Evolutionary conservation across 1,140 invertebrate genomes (phyloP).

Genomic region (Melanaphis sacchari): DNA sequence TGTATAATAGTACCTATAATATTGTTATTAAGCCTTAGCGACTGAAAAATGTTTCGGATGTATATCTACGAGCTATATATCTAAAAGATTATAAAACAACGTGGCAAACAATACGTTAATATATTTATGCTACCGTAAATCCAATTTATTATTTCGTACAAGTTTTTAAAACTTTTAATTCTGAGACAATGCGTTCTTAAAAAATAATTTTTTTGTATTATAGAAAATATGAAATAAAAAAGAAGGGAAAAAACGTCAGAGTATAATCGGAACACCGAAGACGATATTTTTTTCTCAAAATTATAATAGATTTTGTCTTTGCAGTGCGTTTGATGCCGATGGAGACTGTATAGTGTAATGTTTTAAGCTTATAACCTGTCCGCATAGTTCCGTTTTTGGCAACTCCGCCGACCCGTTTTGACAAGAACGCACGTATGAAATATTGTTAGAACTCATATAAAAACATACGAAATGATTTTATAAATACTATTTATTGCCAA

Average conservation of each 20-base stretch:
- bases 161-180: slow-evolving; percentile 32
- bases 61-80: background rate
- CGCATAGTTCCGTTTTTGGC: slow-evolving; percentile 56
- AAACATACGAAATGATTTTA: slow-evolving; percentile 51
- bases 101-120: background rate
- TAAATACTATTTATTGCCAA: slow-evolving; percentile 41
- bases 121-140: background rate
- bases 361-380: slow-evolving; percentile 41
- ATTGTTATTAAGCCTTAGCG: background rate
- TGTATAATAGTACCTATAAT: background rate
- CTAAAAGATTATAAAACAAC: background rate
- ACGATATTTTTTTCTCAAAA: slow-evolving; percentile 39
- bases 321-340: background rate
- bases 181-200: slow-evolving; percentile 27
- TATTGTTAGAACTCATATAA: slow-evolving; percentile 40
- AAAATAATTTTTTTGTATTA: slow-evolving; percentile 20
- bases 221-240: slow-evolving; percentile 37
- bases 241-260: background rate
- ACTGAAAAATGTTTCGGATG: background rate
- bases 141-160: slow-evolving; percentile 8
- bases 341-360: background rate
- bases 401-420: slow-evolving; percentile 41
- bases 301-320: slow-evolving; percentile 44
- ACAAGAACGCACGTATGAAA: slow-evolving; percentile 38
- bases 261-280: slow-evolving; percentile 47